Percentiles rank a stretch among this genome's conserved stretches.
Evolutionary conservation across 64 coral and sea anemone genomes (phyloP).

Genomic region (Pachyseris speciosa): DNA sequence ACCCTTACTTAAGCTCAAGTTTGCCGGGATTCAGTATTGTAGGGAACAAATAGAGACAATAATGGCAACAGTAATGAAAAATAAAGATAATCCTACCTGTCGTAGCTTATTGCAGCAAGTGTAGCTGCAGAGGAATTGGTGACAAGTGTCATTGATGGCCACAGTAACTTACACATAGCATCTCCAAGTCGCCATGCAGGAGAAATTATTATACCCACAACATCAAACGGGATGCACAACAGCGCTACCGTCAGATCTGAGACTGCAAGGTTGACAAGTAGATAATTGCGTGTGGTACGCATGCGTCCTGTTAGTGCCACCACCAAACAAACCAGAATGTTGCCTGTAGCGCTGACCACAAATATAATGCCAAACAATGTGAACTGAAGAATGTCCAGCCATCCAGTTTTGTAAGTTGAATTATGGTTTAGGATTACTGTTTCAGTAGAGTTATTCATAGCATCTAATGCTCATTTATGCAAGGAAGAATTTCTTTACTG

Average conservation of each 20-base stretch:
- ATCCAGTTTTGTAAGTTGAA: not conserved
- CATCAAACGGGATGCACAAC: constrained; percentile 74
- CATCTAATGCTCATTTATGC: not conserved
- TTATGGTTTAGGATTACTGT: not conserved
- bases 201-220: constrained; percentile 23
- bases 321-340: constrained; percentile 79
- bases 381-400: constrained; percentile 47
- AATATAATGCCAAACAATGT: constrained; percentile 47
- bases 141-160: constrained; percentile 73
- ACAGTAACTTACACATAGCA: constrained; percentile 62
- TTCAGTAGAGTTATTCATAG: not conserved
- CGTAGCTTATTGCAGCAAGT: constrained; percentile 62
- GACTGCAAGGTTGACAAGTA: constrained; percentile 86
- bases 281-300: constrained; percentile 85
- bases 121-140: constrained; percentile 67
- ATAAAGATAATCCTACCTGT: constrained; percentile 34
- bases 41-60: too few species aligned
- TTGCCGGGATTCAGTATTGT: too few species aligned
- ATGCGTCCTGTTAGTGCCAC: constrained; percentile 58
- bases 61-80: too few species aligned
- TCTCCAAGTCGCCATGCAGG: constrained; percentile 32
- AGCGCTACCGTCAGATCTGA: constrained; percentile 68
- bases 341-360: constrained; percentile 33
- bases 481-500: too few species aligned
- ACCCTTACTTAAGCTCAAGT: too few species aligned